Evolutionary conservation across 2,797 vertebrate species (phyloP).

Genomic region (Phrynocephalus guinanensis): DNA sequence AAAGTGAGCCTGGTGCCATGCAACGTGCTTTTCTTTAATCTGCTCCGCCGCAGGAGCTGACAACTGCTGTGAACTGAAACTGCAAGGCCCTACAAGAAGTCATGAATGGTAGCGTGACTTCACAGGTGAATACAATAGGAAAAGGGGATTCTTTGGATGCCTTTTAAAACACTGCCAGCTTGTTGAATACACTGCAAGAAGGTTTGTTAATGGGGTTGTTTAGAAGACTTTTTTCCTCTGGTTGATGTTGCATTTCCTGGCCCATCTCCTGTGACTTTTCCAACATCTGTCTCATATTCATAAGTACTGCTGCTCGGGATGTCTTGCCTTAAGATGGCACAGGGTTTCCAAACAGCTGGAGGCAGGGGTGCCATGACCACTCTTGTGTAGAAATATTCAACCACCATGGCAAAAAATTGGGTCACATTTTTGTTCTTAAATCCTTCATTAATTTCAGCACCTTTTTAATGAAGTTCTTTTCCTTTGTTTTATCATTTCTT

Average conservation of each 20-base stretch:
- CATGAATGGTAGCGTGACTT: conserved; percentile 8
- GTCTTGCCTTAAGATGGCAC: conserved; percentile 6
- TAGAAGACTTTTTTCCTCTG: conserved; percentile 36
- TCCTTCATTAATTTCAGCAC: neutral
- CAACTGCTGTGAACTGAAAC: conserved; percentile 38
- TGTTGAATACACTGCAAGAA: conserved; percentile 35
- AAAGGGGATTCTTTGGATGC: conserved; percentile 29
- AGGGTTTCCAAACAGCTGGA: neutral
- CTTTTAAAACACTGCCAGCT: neutral
- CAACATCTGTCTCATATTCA: conserved; percentile 29
- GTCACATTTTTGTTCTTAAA: neutral
- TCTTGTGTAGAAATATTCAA: neutral
- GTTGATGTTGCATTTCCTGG: conserved; percentile 34
- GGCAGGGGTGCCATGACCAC: neutral
- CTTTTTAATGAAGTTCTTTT: neutral
- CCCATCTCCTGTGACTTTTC: conserved; percentile 51
- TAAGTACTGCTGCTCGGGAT: conserved; percentile 25
- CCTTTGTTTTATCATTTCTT: neutral
- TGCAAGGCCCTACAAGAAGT: neutral
- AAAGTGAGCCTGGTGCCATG: conserved; percentile 24
- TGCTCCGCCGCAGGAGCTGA: conserved; percentile 31
- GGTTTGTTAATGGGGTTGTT: conserved; percentile 48
- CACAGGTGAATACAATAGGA: conserved; percentile 38
- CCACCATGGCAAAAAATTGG: neutral
- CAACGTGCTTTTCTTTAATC: conserved; percentile 28